Evolutionary conservation across 2,797 vertebrate genomes (phyloP), one percentile per base, ranked within the genome.

Genomic region (Chanos chanos): DNA sequence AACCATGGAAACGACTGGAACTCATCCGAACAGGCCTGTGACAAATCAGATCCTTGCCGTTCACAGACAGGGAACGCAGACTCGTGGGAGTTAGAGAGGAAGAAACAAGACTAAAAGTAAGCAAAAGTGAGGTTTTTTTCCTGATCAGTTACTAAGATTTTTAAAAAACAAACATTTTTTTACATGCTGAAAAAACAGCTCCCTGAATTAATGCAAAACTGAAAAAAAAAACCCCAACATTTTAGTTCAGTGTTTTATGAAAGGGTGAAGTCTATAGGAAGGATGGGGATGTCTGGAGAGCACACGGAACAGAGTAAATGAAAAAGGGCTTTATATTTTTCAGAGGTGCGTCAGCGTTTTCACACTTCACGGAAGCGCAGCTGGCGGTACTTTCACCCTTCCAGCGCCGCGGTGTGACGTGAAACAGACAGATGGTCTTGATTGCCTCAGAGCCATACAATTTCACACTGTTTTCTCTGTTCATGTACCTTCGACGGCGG

Each of bases 1-100:
- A 76, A 77, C 85, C 83, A 87, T 85, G 77, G 83, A 82, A 88
- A 87, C 83, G 44, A 63, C 57, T 62, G 75, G 79, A 87, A 85
- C 85, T 76, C 58, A 43, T 30, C 76, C 83, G 74, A 73, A 58
- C 69, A 68, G 71, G 75, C 66, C 77, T 71, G 47, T 84, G 81
- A 84, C 75, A 7, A 87, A 89, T 87, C 77, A 56, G 70, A 76
- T 81, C 74, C 74, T 80, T 71, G 70, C 80, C 75, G 75, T 77
- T 82, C 51, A 31, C 61, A 70, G 77, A 71, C 72, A 68, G 72
- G 52, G 64, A 61, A 70, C 31, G 16, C 55, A 76, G 57, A 70
- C 77, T 57, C 40, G 66, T 50, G 27, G 21, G 21, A 47, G 33
- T 28, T 25, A 21, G 19, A 9, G 3, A 37, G 34, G 47, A 76